Conservation (phyloP, 2,888 invertebrate species). For the Meteorus colon region DNA sequence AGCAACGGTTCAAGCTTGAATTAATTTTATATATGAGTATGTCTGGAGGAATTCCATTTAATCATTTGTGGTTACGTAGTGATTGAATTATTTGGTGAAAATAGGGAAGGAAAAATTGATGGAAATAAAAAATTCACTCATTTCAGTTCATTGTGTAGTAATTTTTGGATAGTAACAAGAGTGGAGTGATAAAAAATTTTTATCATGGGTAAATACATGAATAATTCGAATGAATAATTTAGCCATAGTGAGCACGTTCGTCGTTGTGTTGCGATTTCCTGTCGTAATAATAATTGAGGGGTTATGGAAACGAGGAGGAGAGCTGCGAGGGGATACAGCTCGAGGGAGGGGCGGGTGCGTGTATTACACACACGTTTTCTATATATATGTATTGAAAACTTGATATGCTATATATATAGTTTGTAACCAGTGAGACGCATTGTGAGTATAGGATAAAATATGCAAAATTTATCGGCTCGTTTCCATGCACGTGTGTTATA, state of each 20-base stretch:
- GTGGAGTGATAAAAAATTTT: not conserved
- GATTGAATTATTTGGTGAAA: not conserved
- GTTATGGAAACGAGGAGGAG: not conserved
- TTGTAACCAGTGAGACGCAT: slow-evolving; percentile 48
- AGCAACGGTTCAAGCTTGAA: not conserved
- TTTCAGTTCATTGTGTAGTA: not conserved
- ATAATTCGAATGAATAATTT: slow-evolving; percentile 31
- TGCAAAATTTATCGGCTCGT: slow-evolving; percentile 61
- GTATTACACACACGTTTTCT: not conserved
- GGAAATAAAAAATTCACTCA: not conserved
- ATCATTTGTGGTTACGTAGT: too few relatives aligned
- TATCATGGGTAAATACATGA: slow-evolving; percentile 3
- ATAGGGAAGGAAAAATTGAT: not conserved
- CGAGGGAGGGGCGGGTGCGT: not conserved
- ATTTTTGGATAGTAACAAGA: not conserved
- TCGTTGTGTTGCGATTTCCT: slow-evolving; percentile 28
- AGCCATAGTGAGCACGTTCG: not conserved
- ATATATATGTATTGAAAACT: not conserved
- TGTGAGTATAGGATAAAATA: slow-evolving; percentile 61
- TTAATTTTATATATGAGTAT: not conserved
- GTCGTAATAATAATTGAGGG: slow-evolving; percentile 36
- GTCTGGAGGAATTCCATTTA: not conserved
- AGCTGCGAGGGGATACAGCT: not conserved
- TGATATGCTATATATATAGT: slow-evolving; percentile 14
- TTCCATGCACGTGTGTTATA: slow-evolving; percentile 34